These are phyloP conservation scores for Hyphantria cunea DNA, from an alignment of 1,140 invertebrate genomes.

Conservation along the genomic window DNA sequence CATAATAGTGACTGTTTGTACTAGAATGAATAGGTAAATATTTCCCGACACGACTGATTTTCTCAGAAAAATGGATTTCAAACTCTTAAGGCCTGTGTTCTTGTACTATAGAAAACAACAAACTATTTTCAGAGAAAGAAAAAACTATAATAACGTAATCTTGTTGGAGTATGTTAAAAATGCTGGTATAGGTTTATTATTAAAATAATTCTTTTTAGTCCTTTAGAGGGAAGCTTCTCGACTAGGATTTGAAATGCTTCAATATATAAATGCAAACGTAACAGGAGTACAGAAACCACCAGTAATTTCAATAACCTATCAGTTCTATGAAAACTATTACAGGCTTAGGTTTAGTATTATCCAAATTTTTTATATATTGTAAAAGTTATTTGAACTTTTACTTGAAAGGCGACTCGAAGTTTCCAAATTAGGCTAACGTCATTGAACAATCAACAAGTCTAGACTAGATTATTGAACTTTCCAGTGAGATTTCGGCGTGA, in stretches of 20 bases:
- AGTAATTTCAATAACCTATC: no score
- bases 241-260: no score
- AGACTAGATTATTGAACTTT: constrained; percentile 48
- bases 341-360: not conserved
- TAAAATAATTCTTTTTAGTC: no score
- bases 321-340: not conserved
- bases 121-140: not conserved
- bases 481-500: constrained; percentile 21
- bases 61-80: constrained; percentile 1
- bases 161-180: no score
- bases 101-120: not conserved
- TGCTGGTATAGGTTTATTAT: no score
- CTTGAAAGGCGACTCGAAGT: constrained; percentile 1
- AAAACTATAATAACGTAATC: no score
- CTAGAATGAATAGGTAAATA: not conserved
- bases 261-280: no score
- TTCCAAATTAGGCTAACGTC: constrained; percentile 13
- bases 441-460: constrained; percentile 44
- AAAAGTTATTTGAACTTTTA: not conserved
- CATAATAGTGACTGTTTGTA: no score
- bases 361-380: not conserved
- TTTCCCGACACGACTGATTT: not conserved
- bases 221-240: no score
- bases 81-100: not conserved
- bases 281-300: no score